phyloP scores from a whole-genome alignment of 2,888 invertebrate species.

The Epirrhoe tristata region DNA sequence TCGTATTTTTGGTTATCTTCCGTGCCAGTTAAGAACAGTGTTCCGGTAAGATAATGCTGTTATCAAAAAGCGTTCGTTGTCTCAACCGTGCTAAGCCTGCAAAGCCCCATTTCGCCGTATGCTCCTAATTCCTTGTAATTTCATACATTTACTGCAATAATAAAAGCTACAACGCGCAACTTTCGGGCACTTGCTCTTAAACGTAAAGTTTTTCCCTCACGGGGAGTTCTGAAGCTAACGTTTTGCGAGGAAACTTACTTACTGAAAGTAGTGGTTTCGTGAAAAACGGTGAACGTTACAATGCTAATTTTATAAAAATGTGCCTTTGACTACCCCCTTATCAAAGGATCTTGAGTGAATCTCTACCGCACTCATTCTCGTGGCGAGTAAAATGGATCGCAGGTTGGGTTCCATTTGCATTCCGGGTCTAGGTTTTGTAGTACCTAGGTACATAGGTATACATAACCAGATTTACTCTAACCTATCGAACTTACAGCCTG shows the following conservation, averaged over 20 bases:
- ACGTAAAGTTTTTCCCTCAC: constrained; percentile 18
- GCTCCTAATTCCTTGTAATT: constrained; percentile 4
- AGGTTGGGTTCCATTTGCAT: too few relatives aligned
- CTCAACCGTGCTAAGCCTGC: neutral
- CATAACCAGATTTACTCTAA: too few relatives aligned
- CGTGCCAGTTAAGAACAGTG: too few relatives aligned
- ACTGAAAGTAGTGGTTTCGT: neutral
- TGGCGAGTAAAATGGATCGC: too few relatives aligned
- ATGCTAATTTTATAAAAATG: too few relatives aligned
- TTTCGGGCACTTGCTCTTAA: constrained; percentile 1
- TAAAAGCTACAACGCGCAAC: constrained; percentile 6
- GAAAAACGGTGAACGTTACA: neutral
- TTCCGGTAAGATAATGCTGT: neutral
- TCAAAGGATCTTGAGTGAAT: too few relatives aligned
- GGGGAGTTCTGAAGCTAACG: constrained; percentile 16
- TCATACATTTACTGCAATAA: constrained; percentile 12
- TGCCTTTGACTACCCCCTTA: too few relatives aligned
- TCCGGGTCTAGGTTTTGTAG: too few relatives aligned
- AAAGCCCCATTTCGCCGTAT: neutral
- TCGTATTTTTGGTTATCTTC: too few relatives aligned
- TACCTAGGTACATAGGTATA: too few relatives aligned
- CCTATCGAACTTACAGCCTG: too few relatives aligned
- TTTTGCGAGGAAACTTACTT: constrained; percentile 13
- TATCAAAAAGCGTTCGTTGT: neutral
- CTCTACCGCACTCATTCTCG: too few relatives aligned